Evolutionary conservation across 2,113 vertebrate species (phyloP), one percentile per base, ranked within the genome.

Genomic region (Pterocles burchelli): DNA sequence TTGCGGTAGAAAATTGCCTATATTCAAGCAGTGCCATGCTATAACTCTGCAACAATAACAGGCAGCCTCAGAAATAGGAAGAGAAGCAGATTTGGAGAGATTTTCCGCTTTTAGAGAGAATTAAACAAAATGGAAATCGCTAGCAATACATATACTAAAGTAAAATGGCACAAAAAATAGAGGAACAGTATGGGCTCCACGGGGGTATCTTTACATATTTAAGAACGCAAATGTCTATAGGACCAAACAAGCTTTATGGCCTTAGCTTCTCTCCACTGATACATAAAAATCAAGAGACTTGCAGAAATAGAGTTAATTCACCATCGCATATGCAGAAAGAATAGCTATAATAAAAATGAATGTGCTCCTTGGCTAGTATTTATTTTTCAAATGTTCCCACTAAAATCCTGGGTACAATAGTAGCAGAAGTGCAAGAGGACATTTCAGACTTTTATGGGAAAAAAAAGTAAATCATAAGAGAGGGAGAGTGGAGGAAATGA

Each of bases 351-450:
- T 97, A 96, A 96, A 97, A 96, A 68, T 12, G 38, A 94, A 93
- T 71, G 75, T 83, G 79, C 85, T 96, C 87, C 82, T 97, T 85
- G 93, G 75, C 82, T 94, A 94, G 51, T 91, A 74, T 96, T 96
- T 96, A 88, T 96, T 96, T 91, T 95, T 92, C 93, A 90, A 74
- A 90, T 90, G 91, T 91, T 92, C 90, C 92, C 79, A 94, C 82
- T 96, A 93, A 97, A 96, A 92, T 94, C 67, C 55, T 22, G 85
- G 92, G 65, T 90, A 86, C 90, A 91, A 34, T 7, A 83, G 81
- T 12, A 91, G 55, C 87, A 88, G 54, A 61, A 96, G 83, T 71
- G 85, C 78, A 91, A 86, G 68, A 94, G 72, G 93, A 88, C 74
- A 62, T 85, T 93, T 90, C 71, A 91, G 74, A 49, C 63, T 91